Evolutionary conservation across 2,113 vertebrate species (phyloP).

Genomic region (Planiliza haematocheilus): DNA sequence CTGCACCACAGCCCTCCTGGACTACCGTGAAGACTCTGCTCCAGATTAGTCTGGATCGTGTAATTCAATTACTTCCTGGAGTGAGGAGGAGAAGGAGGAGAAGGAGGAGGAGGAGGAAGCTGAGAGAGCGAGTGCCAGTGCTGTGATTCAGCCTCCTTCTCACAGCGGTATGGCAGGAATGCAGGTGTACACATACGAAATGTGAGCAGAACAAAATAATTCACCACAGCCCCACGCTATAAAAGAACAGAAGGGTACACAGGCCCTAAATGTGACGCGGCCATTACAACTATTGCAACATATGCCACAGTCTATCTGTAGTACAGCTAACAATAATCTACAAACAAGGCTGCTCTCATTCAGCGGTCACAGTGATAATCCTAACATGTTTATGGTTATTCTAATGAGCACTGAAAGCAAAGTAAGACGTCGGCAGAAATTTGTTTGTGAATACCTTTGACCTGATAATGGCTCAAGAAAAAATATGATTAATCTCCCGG

Average conservation of each 20-base stretch:
- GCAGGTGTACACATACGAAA: conserved; percentile 59
- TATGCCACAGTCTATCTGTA: not conserved
- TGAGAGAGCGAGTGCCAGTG: conserved; percentile 35
- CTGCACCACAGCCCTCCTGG: conserved; percentile 12
- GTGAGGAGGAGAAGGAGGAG: conserved; percentile 38
- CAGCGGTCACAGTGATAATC: not conserved
- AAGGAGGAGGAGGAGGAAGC: conserved; percentile 38
- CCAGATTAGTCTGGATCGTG: conserved; percentile 35
- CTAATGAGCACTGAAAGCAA: too few relatives aligned
- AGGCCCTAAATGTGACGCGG: not conserved
- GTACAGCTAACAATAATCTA: conserved; percentile 5
- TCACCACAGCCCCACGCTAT: not conserved
- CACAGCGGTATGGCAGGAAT: conserved; percentile 74
- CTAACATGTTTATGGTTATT: too few relatives aligned
- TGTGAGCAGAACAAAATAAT: conserved; percentile 28
- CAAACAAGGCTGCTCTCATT: not conserved
- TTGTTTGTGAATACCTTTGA: too few relatives aligned
- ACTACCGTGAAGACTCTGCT: conserved; percentile 13
- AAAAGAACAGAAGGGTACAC: conserved; percentile 5
- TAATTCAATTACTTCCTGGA: conserved; percentile 71
- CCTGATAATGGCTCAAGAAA: too few relatives aligned
- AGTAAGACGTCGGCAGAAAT: too few relatives aligned
- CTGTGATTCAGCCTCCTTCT: conserved; percentile 61
- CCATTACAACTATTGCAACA: not conserved
- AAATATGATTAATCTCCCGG: too few relatives aligned